Evolutionary conservation across 2,888 invertebrate genomes (phyloP), one percentile per base, ranked within the genome.

Genomic region (Balanococcus diminutus): DNA sequence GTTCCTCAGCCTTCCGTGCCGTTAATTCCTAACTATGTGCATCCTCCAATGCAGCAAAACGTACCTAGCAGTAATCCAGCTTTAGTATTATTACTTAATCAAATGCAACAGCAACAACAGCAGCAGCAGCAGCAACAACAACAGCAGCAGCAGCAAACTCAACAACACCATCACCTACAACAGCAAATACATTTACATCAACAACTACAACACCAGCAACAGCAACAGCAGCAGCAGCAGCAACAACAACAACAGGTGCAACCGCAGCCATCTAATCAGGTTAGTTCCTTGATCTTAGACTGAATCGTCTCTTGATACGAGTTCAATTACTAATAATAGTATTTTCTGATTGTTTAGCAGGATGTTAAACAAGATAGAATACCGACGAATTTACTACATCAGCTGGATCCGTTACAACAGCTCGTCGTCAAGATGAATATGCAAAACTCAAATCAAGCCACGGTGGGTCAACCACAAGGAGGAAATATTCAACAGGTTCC

Each of bases 111-210:
- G 42, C 87, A 67, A 22, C 87, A 86, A 81, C 87, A 87, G 28
- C 88, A 88, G 67, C 88, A 87, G 84, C 88, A 87, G 85, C 87
- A 87, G 82, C 87, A 88, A 51, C 87, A 88, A 36, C 86, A 46
- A 16, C 86, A 81, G 19, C 85, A 85, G 16, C 85, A 75, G 19
- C 87, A 87, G 39, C 88, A 88, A 51, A 88, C 87, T 81, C 88
- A 87, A 82, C 88, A 87, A 79, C 88, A 87, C 87, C 88, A 87
- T 61, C 61, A 56, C 16, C 31, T 46, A 11, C 83, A 46, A n/a
- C 56, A 51, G 9, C 88, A 87, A 85, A 87, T 87, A 85, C 86
- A 87, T 79, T 87, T 87, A 61, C 87, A 88, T 19, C 86, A 28
- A 14, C 83, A 83, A 32, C 83, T 22, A 51, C 83, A 83, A 22